phyloP scores from a whole-genome alignment of 2,888 invertebrate genomes.

The Heteropelma amictum region DNA sequence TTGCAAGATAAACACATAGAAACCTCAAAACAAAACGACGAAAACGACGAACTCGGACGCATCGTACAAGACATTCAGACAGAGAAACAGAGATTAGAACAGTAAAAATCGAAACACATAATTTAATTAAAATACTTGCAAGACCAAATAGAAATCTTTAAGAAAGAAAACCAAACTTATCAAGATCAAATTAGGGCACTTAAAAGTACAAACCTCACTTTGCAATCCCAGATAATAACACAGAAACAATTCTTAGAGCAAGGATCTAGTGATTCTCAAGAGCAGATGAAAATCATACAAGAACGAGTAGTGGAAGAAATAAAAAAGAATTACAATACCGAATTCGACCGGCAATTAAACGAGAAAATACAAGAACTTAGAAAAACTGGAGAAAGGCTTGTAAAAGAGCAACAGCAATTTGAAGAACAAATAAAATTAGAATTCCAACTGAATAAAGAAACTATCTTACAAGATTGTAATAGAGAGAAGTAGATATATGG shows the following conservation, averaged over 20 bases:
- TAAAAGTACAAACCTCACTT: conserved; percentile 21
- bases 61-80: conserved; percentile 18
- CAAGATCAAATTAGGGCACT: conserved; percentile 10
- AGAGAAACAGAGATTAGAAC: conserved; percentile 16
- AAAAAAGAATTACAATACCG: conserved; percentile 23
- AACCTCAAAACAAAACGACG: conserved; percentile 16
- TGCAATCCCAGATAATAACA: conserved; percentile 23
- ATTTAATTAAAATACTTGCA: conserved; percentile 9
- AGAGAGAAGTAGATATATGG: neutral
- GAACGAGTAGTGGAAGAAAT: conserved; percentile 22
- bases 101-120: conserved; percentile 16
- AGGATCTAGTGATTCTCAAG: conserved; percentile 30
- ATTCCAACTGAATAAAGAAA: conserved; percentile 19
- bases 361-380: conserved; percentile 22
- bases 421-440: conserved; percentile 5
- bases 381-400: conserved; percentile 18
- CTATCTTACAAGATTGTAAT: neutral
- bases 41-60: conserved; percentile 23
- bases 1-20: conserved; percentile 24
- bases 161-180: neutral
- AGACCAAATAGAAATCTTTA: conserved; percentile 11
- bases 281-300: conserved; percentile 24
- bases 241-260: conserved; percentile 15
- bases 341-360: conserved; percentile 19
- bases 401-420: neutral